A percentile compares a stretch with the other conserved stretches of the same genome.
Evolutionary conservation across 2,113 vertebrate species (phyloP).

Genomic region (Dasypus novemcinctus): DNA sequence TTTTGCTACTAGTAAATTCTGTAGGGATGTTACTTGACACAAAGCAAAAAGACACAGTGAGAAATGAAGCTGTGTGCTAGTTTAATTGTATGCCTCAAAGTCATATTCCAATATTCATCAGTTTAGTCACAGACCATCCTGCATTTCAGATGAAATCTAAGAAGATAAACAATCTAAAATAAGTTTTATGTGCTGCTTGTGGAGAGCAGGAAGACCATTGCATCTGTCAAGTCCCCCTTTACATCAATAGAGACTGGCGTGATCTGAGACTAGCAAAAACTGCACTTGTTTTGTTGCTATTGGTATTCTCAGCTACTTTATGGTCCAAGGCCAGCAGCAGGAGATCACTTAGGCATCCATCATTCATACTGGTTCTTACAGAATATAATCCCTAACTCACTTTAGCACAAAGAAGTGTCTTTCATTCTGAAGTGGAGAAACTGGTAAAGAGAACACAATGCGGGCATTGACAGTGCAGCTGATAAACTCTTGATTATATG

Average conservation of each 20-base stretch:
- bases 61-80: conserved; percentile 40
- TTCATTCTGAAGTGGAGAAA: conserved; percentile 67
- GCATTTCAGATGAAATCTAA: conserved; percentile 77
- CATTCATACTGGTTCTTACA: conserved; percentile 67
- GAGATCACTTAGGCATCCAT: conserved; percentile 75
- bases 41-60: conserved; percentile 55
- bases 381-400: conserved; percentile 63
- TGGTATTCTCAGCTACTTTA: conserved; percentile 76
- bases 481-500: conserved; percentile 61
- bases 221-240: conserved; percentile 77
- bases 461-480: conserved; percentile 29
- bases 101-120: conserved; percentile 26
- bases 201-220: conserved; percentile 75
- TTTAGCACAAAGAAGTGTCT: conserved; percentile 64
- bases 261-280: conserved; percentile 75
- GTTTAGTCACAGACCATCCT: conserved; percentile 64
- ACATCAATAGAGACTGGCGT: conserved; percentile 64
- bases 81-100: conserved; percentile 70
- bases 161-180: conserved; percentile 77
- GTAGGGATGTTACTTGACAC: conserved; percentile 50
- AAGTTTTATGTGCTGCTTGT: conserved; percentile 73
- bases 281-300: conserved; percentile 66
- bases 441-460: conserved; percentile 52
- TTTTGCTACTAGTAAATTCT: conserved; percentile 62
- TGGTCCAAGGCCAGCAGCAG: conserved; percentile 66